These are phyloP conservation scores for Drosophila grimshawi DNA, from an alignment of 1,140 invertebrate species.

Conservation along the genomic window DNA sequence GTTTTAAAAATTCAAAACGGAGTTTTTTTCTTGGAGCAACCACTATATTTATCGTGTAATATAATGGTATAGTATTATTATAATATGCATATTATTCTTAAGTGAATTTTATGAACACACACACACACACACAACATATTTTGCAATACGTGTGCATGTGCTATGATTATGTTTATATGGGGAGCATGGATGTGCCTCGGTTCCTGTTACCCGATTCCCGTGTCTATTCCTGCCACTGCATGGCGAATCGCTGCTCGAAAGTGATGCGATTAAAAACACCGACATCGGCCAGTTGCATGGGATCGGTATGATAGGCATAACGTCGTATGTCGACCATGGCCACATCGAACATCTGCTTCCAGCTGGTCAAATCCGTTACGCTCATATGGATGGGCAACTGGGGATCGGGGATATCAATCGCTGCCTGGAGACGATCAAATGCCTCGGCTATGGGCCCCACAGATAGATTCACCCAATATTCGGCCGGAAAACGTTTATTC, in stretches of 20 bases:
- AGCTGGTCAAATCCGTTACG: constrained; percentile 77
- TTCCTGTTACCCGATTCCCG: background rate
- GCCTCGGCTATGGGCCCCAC: constrained; percentile 79
- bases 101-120: background rate
- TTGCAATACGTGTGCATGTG: too few relatives aligned
- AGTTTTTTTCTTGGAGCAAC: background rate
- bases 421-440: constrained; percentile 72
- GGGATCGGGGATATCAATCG: constrained; percentile 81
- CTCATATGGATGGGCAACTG: constrained; percentile 80
- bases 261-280: constrained; percentile 76
- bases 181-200: background rate
- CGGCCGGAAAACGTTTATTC: constrained; percentile 77
- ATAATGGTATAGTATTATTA: too few relatives aligned
- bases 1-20: too few relatives aligned
- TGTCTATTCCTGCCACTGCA: constrained; percentile 77
- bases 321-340: constrained; percentile 78
- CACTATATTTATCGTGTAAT: background rate
- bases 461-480: constrained; percentile 80
- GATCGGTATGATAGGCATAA: constrained; percentile 76
- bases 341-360: constrained; percentile 81
- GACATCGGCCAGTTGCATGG: constrained; percentile 73
- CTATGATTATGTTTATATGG: background rate
- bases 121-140: background rate
- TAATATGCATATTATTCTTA: too few relatives aligned
- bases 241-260: constrained; percentile 74